Evolutionary conservation across 1,140 invertebrate genomes (phyloP).

Genomic region (Trinorchestia longiramus): DNA sequence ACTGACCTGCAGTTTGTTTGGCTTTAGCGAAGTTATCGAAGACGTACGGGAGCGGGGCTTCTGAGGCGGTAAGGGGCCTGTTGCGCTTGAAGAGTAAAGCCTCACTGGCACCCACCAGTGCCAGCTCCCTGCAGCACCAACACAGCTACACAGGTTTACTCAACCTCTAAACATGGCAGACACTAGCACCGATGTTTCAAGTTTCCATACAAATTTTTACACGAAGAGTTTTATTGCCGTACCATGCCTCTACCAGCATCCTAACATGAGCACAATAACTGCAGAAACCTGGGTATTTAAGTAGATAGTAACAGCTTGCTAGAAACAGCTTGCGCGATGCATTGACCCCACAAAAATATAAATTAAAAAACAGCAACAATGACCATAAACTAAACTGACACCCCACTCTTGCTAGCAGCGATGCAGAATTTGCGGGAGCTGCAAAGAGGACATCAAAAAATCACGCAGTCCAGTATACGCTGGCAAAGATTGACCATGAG

Average conservation of each 20-base stretch:
- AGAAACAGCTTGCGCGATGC: background rate
- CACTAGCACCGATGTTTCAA: background rate
- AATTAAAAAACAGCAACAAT: too few species aligned
- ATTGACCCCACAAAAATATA: background rate
- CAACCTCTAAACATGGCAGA: background rate
- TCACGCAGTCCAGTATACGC: too few species aligned
- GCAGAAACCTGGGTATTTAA: background rate
- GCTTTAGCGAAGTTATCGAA: slow-evolving; percentile 82
- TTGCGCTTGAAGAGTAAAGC: slow-evolving; percentile 69
- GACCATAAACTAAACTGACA: too few species aligned
- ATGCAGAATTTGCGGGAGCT: too few species aligned
- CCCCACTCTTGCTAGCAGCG: too few species aligned
- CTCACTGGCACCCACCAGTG: slow-evolving; percentile 70
- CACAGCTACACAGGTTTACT: background rate
- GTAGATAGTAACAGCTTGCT: background rate
- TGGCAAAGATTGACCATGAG: too few species aligned
- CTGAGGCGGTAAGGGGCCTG: slow-evolving; percentile 69
- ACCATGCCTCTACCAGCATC: background rate
- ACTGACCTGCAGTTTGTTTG: slow-evolving; percentile 74
- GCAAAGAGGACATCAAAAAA: too few species aligned
- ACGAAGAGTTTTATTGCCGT: background rate
- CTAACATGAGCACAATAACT: background rate
- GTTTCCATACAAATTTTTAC: background rate
- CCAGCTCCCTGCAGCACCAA: slow-evolving; percentile 70
- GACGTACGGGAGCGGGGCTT: slow-evolving; percentile 84